A percentile compares a stretch with the other conserved stretches of the same genome.
Evolutionary conservation across 2,113 vertebrate genomes (phyloP).

Genomic region (Neodon shergylaensis): DNA sequence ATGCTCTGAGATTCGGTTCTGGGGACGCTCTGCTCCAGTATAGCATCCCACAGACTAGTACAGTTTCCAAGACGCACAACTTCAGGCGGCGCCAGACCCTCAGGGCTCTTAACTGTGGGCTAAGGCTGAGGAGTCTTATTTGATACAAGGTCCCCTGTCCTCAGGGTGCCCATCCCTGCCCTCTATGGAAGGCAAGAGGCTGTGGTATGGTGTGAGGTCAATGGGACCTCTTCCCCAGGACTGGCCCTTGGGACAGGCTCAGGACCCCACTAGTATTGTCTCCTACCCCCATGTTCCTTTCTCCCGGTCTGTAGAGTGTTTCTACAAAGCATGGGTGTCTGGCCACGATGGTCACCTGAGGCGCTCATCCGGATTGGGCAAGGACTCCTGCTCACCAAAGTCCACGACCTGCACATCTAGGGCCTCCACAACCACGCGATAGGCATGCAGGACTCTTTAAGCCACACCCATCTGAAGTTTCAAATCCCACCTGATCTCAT

Average conservation of each 20-base stretch:
- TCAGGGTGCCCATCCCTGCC: neutral
- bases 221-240: no score
- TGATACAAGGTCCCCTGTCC: neutral
- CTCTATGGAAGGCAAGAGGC: neutral
- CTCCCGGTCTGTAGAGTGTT: neutral
- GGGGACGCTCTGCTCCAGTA: neutral
- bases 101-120: no score
- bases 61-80: fast-evolving
- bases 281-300: no score
- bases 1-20: neutral
- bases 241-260: neutral
- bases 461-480: neutral
- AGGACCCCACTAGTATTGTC: neutral
- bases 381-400: neutral
- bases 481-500: neutral
- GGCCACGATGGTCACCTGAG: neutral
- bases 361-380: no score
- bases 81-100: neutral
- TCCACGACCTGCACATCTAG: neutral
- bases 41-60: neutral
- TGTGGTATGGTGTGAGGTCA: neutral
- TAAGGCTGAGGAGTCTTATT: neutral
- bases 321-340: no score
- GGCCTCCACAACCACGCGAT: neutral
- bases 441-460: neutral